Evolutionary conservation across 2,113 vertebrate genomes (phyloP), one percentile per base, ranked within the genome.

Genomic region (Stigmatopora argus): DNA sequence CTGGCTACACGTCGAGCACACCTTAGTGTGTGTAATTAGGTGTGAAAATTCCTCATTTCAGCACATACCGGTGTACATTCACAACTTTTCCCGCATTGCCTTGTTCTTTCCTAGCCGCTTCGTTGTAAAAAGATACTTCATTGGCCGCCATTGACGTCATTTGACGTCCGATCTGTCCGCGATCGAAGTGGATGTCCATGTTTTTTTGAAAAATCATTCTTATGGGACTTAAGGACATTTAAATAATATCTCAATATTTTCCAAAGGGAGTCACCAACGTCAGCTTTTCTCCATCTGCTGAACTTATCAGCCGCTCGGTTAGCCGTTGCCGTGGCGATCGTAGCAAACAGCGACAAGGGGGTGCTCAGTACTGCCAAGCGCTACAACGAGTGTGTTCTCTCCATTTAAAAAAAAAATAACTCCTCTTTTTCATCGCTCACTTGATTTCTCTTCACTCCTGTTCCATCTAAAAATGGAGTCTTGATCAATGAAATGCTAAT

Each of bases 231-330:
- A 38, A 5, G 4, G 35, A 4, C 35, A 38, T 38, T 38, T 38
- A 4, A 7, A 38, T 38, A 38, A 38, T 38, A 19, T 61, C 44
- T 61, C 21, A 55, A 55, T 55, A 55, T 55, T 55, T 61, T 44
- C 11, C 58, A 45, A 21, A 44, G 21, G 35, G n/a, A 60, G 57
- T 41, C 57, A 45, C 38, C 12, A 7, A 38, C 65, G 63, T 61
- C 48, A 17, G 66, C 83, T 80, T 83, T 78, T 69, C 72, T 78
- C 84, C 87, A 87, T 89, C 87, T 89, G 87, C 84, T 83, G 78
- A 85, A 89, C 83, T 85, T 83, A 89, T 89, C 87, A 89, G 73
- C 56, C 44, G 68, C 56, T 62, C 60, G 67, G 71, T 66, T 67
- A 4, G 47, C 58, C 0, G 85, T 88, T 79, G 79, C 80, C 2